Evolutionary conservation across 2,113 vertebrate species (phyloP), one percentile per base, ranked within the genome.

Genomic region (Chamaea fasciata): DNA sequence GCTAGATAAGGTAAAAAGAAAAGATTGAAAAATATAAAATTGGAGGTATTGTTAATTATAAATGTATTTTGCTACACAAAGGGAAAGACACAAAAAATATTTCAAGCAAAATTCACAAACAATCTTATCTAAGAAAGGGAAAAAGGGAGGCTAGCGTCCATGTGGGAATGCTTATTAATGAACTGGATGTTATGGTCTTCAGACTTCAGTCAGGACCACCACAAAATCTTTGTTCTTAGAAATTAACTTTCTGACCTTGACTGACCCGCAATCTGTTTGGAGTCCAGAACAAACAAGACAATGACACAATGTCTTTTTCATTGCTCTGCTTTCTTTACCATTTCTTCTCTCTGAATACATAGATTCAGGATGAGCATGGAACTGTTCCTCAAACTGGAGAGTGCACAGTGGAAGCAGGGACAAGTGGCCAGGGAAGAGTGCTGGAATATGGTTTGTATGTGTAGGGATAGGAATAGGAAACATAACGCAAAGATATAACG

Each of bases 401-500:
- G 10, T 60, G 21, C n/a, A 31, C 20, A 35, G 55, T 31, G 63
- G 35, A 15, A 62, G n/a, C n/a, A 47, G 30, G 30, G 49, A 35
- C 15, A 12, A 2, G 4, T 22, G 46, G 24, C n/a, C 6, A 41
- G 62, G 41, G 24, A 55, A 69, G 16, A 68, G n/a, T 23, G 19
- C n/a, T 41, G 24, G 24, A 57, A 19, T 35, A 22, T 27, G 24
- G n/a, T 53, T 62, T 62, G 21, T 14, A 35, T 46, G 30, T 22
- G 24, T 19, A 55, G 55, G 10, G 49, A 35, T 35, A 11, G n/a
- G 30, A 55, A 13, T 13, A 47, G 21, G 11, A 76, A 47, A 53
- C 2, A n/a, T 9, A 60, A 62, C 8, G 14, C n/a, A 35, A 31
- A 62, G 30, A 27, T 35, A 21, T 6, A 35, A 62, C 0, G 0